phyloP scores from a whole-genome alignment of 2,797 vertebrate species.

The Australoheros facetus region DNA sequence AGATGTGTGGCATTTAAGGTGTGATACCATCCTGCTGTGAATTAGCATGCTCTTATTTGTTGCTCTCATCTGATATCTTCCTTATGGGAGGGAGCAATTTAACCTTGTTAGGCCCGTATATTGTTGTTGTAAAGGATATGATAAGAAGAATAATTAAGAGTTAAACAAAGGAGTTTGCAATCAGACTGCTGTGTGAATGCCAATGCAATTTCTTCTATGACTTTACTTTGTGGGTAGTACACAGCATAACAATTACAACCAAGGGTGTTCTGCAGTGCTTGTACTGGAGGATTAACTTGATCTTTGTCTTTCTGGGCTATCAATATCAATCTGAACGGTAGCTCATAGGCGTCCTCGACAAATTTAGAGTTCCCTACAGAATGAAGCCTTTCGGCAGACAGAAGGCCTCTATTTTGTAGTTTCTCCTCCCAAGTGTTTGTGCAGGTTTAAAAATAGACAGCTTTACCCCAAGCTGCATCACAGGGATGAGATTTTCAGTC shows the following conservation, averaged over 20 bases:
- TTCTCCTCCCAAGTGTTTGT: constrained; percentile 58
- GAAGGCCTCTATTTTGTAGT: constrained; percentile 50
- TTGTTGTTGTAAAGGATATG: constrained; percentile 26
- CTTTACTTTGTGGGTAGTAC: not conserved
- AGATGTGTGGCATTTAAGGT: constrained; percentile 70
- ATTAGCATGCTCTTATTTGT: constrained; percentile 59
- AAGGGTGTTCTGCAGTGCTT: not conserved
- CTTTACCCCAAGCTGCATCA: constrained; percentile 77
- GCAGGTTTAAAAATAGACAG: constrained; percentile 83
- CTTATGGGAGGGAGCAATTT: constrained; percentile 44
- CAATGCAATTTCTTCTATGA: constrained; percentile 12
- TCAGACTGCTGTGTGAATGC: constrained; percentile 38
- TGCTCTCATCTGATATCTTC: constrained; percentile 56
- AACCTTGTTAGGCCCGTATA: constrained; percentile 38
- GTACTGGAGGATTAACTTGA: not conserved
- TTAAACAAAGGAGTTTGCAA: constrained; percentile 37
- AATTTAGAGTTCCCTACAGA: constrained; percentile 30
- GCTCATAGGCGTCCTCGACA: not conserved
- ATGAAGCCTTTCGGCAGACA: constrained; percentile 37
- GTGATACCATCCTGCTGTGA: constrained; percentile 61
- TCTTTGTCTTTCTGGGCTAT: constrained; percentile 3
- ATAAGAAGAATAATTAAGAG: constrained; percentile 45
- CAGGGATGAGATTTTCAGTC: constrained; percentile 81
- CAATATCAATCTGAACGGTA: constrained; percentile 1
- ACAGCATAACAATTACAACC: not conserved